Percentiles rank a stretch among this genome's conserved stretches.
phyloP scores from a whole-genome alignment of 2,888 invertebrate genomes.

The Dastarcus helophoroides region DNA sequence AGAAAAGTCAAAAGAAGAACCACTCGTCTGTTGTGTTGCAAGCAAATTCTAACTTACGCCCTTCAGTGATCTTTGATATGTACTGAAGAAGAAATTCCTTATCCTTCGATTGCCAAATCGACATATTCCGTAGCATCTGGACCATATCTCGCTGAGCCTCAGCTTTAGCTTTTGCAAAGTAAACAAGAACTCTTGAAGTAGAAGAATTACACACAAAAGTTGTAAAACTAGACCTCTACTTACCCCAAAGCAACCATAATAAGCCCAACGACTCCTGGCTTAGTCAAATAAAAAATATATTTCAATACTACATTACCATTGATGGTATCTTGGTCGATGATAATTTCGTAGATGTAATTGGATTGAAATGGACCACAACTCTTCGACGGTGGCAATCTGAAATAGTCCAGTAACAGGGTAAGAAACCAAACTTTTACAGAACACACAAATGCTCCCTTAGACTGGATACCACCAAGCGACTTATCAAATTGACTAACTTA shows the following conservation, averaged over 20 bases:
- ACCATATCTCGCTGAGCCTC: conserved; percentile 51
- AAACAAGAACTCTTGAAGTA: conserved; percentile 45
- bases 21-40: no score
- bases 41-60: conserved; percentile 45
- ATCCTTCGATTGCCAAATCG: conserved; percentile 54
- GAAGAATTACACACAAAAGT: conserved; percentile 3
- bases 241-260: conserved; percentile 50
- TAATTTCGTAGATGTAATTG: conserved; percentile 44
- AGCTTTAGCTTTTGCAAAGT: conserved; percentile 51
- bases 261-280: conserved; percentile 51
- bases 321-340: conserved; percentile 44
- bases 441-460: no score
- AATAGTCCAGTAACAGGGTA: conserved; percentile 17
- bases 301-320: conserved; percentile 37
- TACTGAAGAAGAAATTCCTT: conserved; percentile 56
- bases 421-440: no score
- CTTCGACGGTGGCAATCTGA: conserved; percentile 42
- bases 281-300: conserved; percentile 40
- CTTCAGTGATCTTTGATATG: conserved; percentile 48
- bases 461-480: no score
- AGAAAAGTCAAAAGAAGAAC: no score
- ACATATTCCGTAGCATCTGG: conserved; percentile 49
- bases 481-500: no score
- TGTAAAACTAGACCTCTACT: conserved; percentile 14
- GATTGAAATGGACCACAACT: conserved; percentile 56